Conservation (phyloP, 2,888 invertebrate species). For the Heliconius aoede region DNA sequence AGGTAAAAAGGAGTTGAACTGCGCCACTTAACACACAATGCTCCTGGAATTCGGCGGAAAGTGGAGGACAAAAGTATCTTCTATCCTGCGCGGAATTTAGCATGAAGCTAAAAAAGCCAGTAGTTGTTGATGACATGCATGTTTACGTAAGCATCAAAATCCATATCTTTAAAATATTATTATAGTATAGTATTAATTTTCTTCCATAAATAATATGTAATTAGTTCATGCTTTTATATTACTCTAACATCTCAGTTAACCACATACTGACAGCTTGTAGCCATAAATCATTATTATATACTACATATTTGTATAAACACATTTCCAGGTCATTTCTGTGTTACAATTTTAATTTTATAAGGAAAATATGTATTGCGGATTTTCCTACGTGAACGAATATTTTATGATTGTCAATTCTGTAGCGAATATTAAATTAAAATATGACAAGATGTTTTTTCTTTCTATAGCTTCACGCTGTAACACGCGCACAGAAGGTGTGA, state of each 20-base stretch:
- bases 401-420: neutral
- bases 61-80: neutral
- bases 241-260: neutral
- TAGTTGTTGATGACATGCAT: too few relatives aligned
- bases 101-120: neutral
- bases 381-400: neutral
- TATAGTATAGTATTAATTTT: neutral
- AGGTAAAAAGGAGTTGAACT: too few relatives aligned
- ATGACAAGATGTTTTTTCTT: too few relatives aligned
- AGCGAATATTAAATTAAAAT: too few relatives aligned
- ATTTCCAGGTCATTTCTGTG: neutral
- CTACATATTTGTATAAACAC: neutral
- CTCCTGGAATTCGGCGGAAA: neutral
- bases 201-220: neutral
- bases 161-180: too few relatives aligned
- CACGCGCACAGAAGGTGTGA: too few relatives aligned
- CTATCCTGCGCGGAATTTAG: neutral
- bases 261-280: neutral
- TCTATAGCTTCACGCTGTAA: too few relatives aligned
- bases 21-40: too few relatives aligned
- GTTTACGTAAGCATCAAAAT: too few relatives aligned
- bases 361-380: slow-evolving; percentile 5
- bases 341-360: slow-evolving; percentile 10
- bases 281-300: neutral
- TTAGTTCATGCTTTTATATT: neutral